A percentile compares a stretch with the other conserved stretches of the same genome.
Evolutionary conservation across 2,113 vertebrate species (phyloP).

Genomic region (Herpailurus yagouaroundi): DNA sequence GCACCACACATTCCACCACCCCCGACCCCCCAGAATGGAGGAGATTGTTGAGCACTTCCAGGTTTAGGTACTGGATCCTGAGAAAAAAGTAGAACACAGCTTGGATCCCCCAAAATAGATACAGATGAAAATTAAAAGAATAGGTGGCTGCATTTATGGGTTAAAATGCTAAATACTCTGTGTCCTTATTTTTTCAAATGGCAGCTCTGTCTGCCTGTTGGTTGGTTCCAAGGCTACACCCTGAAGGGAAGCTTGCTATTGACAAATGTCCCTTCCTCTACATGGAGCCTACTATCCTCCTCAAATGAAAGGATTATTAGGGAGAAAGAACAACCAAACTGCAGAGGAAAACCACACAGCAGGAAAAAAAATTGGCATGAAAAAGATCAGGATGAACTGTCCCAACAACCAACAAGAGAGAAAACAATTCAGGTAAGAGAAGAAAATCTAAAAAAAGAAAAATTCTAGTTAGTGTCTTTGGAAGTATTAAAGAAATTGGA

Average conservation of each 20-base stretch:
- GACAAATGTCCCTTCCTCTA: background rate
- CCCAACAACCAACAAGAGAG: background rate
- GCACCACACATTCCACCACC: background rate
- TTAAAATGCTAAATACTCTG: background rate
- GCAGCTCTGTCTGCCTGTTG: background rate
- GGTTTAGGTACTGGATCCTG: background rate
- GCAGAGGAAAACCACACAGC: background rate
- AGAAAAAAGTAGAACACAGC: background rate
- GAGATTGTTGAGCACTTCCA: background rate
- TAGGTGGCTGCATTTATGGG: background rate
- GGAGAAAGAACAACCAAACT: background rate
- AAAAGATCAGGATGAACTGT: background rate
- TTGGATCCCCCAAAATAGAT: background rate
- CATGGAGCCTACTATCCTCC: background rate
- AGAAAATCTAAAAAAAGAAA: background rate
- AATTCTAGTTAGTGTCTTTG: background rate
- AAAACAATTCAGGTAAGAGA: background rate
- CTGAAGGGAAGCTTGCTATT: background rate
- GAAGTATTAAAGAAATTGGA: background rate
- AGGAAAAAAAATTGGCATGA: background rate
- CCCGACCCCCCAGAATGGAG: background rate
- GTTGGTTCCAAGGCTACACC: background rate
- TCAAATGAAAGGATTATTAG: slow-evolving; percentile 23
- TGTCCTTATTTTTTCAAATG: background rate
- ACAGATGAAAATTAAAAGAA: background rate